phyloP scores from a whole-genome alignment of 2,888 invertebrate genomes.

The Heliconius ethilla region DNA sequence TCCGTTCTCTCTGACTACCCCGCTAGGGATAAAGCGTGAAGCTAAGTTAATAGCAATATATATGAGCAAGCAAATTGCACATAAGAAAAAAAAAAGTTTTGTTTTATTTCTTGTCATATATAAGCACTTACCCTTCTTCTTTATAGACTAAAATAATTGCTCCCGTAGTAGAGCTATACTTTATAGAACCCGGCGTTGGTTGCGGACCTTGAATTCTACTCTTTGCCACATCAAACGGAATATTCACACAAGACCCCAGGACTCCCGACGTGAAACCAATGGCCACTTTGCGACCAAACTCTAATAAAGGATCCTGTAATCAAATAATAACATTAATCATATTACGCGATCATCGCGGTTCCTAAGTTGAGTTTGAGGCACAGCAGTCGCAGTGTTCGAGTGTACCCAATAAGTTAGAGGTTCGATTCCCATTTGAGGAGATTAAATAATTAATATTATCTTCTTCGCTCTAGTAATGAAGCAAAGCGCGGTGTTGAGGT shows the following conservation, averaged over 20 bases:
- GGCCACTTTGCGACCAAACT: constrained; percentile 88
- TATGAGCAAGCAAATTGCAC: not conserved
- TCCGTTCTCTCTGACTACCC: too few relatives aligned
- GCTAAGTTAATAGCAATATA: not conserved
- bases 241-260: constrained; percentile 92
- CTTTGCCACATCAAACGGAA: constrained; percentile 98
- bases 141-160: constrained; percentile 88
- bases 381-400: too few relatives aligned
- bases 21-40: too few relatives aligned
- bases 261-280: constrained; percentile 95
- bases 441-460: too few relatives aligned
- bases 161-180: constrained; percentile 89
- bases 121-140: constrained; percentile 90
- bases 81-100: too few relatives aligned
- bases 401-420: too few relatives aligned
- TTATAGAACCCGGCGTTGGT: constrained; percentile 85
- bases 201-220: constrained; percentile 97
- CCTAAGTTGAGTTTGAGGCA: too few relatives aligned
- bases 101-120: too few relatives aligned
- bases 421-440: too few relatives aligned
- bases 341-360: too few relatives aligned
- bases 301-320: constrained; percentile 83
- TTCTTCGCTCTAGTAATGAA: too few relatives aligned
- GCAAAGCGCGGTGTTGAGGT: too few relatives aligned
- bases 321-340: not conserved